Conservation (phyloP, 2,113 vertebrate species). For the Chiloscyllium plagiosum region DNA sequence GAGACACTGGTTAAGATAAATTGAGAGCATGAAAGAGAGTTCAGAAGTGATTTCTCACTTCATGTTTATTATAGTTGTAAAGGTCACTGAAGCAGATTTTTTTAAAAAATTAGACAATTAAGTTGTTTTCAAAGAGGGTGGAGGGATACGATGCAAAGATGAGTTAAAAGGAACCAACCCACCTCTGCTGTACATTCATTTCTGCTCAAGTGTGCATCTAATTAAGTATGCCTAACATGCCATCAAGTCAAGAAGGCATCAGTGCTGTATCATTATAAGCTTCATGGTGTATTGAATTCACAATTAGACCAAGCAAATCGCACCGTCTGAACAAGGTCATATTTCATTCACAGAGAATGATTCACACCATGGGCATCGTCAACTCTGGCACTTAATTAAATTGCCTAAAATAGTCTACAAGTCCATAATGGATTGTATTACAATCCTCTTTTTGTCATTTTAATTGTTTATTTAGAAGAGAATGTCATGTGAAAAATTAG, state of each 20-base stretch:
- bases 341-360: conserved; percentile 30
- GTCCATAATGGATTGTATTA: not conserved
- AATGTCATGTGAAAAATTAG: not conserved
- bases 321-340: not conserved
- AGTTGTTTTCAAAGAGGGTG: not conserved
- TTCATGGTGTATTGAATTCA: conserved; percentile 16
- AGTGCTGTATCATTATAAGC: conserved; percentile 3
- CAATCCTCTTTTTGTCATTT: not conserved
- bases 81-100: not conserved
- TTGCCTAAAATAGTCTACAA: not conserved
- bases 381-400: not conserved
- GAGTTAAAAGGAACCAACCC: not conserved
- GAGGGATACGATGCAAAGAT: not conserved
- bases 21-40: not conserved
- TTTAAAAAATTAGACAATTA: not conserved
- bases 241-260: conserved; percentile 12
- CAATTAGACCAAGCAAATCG: not conserved
- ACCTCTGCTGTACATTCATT: not conserved
- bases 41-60: not conserved
- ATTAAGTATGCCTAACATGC: not conserved
- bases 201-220: not conserved
- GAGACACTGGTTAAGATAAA: not conserved
- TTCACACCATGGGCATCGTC: not conserved
- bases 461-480: not conserved
- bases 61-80: not conserved